Base-by-base conservation (phyloP, 2,797 vertebrate species). In the Florisuga fusca region DNA sequence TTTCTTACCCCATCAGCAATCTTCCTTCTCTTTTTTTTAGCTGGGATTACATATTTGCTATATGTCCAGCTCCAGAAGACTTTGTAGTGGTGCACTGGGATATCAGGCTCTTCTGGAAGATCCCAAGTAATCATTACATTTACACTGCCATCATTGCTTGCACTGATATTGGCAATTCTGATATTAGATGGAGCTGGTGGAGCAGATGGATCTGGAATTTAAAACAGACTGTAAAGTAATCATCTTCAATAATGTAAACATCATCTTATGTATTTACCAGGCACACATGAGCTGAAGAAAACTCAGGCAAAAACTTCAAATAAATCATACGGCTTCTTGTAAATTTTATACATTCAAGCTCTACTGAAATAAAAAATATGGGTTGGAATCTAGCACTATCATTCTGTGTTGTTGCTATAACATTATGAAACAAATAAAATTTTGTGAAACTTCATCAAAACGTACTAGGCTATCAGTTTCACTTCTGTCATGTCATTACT, bases 81-180 rank as follows among this genome's bases (percentile, higher is more conserved):
- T 96, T 99, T 99, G 97, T 99, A 99, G 97, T 99, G 99, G 84
- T 99, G 99, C 20, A 99, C 95, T 14, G 99, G 99, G 66, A 99
- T 97, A 80, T 99, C 99, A 0, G 98, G 98, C 62, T 99, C 99
- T 90, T 98, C 98, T 2, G 98, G 97, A 63, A 98, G 93, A 31
- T 98, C 99, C 99, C 99, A 99, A 66, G 97, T 97, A 23, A 99
- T 97, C 33, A 97, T 97, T 36, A 97, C 98, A 4, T 97, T 98
- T 92, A 99, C 97, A 46, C 95, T 98, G 9, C 98, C 98, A 23
- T 99, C 98, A 5, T 97, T 94, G 7, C 96, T 98, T 54, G 95
- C 43, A 29, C 97, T 98, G 90, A 98, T 90, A 93, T 99, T 99
- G 14, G 96, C 97, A 72, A 99, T 97, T 21, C 95, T 98, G 85